Evolutionary conservation across 1,140 invertebrate species (phyloP).

Genomic region (Bacillus rossius): DNA sequence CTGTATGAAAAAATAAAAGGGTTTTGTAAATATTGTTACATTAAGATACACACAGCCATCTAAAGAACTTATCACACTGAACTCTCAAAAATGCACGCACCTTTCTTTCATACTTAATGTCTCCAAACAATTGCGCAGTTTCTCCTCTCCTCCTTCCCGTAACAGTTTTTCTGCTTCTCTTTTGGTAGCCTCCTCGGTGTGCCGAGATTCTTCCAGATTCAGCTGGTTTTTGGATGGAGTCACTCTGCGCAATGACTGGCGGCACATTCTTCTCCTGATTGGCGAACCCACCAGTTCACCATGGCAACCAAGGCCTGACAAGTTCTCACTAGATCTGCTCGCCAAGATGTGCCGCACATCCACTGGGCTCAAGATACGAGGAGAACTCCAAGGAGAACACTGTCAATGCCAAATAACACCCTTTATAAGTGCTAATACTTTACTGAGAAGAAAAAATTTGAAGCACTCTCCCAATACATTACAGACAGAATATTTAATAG

Average conservation of each 20-base stretch:
- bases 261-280: constrained; percentile 33
- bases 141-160: constrained; percentile 34
- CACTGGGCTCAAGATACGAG: constrained; percentile 46
- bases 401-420: background rate
- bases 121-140: constrained; percentile 32
- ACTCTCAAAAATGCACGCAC: background rate
- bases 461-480: background rate
- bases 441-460: background rate
- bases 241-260: constrained; percentile 32
- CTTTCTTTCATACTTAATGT: constrained; percentile 26
- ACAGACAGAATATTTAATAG: background rate
- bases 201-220: constrained; percentile 14
- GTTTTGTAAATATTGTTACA: too few relatives aligned
- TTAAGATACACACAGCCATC: too few relatives aligned
- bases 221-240: constrained; percentile 13
- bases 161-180: constrained; percentile 35
- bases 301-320: constrained; percentile 30
- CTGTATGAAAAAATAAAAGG: too few relatives aligned
- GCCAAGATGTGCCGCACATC: constrained; percentile 45
- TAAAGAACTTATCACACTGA: background rate
- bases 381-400: constrained; percentile 48
- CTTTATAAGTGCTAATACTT: background rate
- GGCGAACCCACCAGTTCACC: constrained; percentile 32
- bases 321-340: constrained; percentile 47
- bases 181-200: constrained; percentile 19